Evolutionary conservation across 2,888 invertebrate species (phyloP).

Genomic region (Rotaria macrura): DNA sequence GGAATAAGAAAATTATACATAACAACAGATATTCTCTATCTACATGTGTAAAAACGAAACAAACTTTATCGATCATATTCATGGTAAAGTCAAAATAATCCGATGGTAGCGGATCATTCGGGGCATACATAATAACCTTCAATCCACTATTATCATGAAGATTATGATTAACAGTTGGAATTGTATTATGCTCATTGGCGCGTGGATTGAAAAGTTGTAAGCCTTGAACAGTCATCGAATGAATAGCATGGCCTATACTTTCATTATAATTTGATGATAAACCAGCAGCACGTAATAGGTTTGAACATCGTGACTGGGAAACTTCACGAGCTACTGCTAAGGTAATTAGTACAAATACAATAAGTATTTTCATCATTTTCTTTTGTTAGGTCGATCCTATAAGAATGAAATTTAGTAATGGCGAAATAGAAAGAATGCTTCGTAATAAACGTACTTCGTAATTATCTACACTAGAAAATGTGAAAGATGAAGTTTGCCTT

Average conservation of each 20-base stretch:
- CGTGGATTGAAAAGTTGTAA: constrained; percentile 38
- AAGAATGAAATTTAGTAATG: not conserved
- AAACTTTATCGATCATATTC: constrained; percentile 2
- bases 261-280: constrained; percentile 38
- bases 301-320: not conserved
- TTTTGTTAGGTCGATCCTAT: not conserved
- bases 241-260: constrained; percentile 40
- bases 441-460: not conserved
- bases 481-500: not conserved
- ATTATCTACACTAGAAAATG: not conserved
- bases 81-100: constrained; percentile 6
- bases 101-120: constrained; percentile 33
- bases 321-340: not conserved
- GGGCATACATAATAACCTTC: constrained; percentile 38
- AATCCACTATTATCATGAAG: constrained; percentile 34
- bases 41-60: not conserved
- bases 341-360: not conserved
- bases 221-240: constrained; percentile 40
- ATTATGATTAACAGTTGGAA: constrained; percentile 41
- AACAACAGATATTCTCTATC: not conserved
- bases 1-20: not conserved
- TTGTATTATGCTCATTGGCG: constrained; percentile 37
- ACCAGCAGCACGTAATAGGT: constrained; percentile 18
- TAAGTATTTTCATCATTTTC: not conserved
- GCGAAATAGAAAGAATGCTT: not conserved